phyloP scores from a whole-genome alignment of 2,888 invertebrate genomes.

The Xestia rhomboidea region DNA sequence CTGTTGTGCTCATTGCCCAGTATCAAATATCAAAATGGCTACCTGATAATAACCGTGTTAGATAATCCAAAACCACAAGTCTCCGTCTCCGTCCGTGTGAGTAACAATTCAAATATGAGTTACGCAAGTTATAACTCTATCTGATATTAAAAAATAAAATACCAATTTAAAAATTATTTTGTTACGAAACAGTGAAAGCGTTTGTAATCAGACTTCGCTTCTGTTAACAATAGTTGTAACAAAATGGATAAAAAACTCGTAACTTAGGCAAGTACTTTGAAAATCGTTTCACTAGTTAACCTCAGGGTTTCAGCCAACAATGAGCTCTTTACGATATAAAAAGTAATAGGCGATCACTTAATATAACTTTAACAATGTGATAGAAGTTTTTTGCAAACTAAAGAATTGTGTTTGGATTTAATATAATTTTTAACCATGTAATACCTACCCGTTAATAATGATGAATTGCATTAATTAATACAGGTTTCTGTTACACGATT shows the following conservation, averaged over 20 bases:
- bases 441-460: conserved; percentile 22
- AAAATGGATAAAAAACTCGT: conserved; percentile 34
- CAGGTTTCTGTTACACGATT: conserved; percentile 44
- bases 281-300: conserved; percentile 38
- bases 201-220: conserved; percentile 49
- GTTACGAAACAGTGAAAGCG: conserved; percentile 63
- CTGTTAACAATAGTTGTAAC: conserved; percentile 56
- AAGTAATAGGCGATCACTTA: conserved; percentile 34
- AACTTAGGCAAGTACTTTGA: conserved; percentile 27
- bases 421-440: conserved; percentile 5
- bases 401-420: background rate
- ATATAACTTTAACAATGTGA: conserved; percentile 1
- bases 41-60: background rate
- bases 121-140: conserved; percentile 33
- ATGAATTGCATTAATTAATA: conserved; percentile 41
- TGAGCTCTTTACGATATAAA: conserved; percentile 27
- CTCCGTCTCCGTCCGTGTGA: background rate
- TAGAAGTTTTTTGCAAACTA: conserved; percentile 3
- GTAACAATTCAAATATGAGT: conserved; percentile 15
- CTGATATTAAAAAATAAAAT: conserved; percentile 18
- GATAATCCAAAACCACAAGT: conserved; percentile 14
- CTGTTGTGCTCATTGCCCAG: background rate
- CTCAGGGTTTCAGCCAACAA: conserved; percentile 38
- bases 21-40: conserved; percentile 25
- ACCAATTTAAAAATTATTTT: conserved; percentile 23